Base-by-base conservation (phyloP, 1,140 invertebrate species). In the Achatina immaculata region DNA sequence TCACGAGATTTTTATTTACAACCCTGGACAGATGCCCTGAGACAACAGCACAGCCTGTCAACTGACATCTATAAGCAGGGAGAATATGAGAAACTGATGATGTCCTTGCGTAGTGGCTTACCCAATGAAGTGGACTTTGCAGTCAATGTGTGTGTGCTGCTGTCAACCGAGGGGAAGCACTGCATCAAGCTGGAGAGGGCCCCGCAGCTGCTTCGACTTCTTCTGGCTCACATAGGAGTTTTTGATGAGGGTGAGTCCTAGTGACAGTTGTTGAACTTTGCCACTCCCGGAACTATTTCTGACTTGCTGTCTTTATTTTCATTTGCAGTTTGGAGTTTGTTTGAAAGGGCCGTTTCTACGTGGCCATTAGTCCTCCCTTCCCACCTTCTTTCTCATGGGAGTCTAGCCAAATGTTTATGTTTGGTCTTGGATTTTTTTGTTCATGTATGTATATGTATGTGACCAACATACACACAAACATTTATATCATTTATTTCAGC, bases 91-190 rank as follows among this genome's bases (percentile, higher is more conserved):
- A 95, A 95, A 85, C 92, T 99, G 21, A 94, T 96, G 34, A 92
- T 98, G 42, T 98, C 98, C 0, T 92, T 99, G 11, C 90, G 98
- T 31, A 97, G 96, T 48, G 98, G 98, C 0, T 92, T 99, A 85
- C 98, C 98, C 24, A 99, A 99, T 91, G 98, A 99, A 92, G 96
- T 99, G 89, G 98, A 99, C 90, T 98, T 99, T 92, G 97, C 97
- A 3, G 95, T 99, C 76, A 99, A 99, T 91, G 96, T 99, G 0
- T 98, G 97, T 90, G 98, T 96, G 0, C 92, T 99, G 71, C 92
- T 99, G 82, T 97, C 97, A 34, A 98, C 97, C 86, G 97, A 99
- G 89, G 96, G 96, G 48, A 95, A 95, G 75, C 96, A 97, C 87
- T 94, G 95, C 6, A 91, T 99, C 43, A 94, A 96, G 82, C 91